phyloP scores from a whole-genome alignment of 2,888 invertebrate genomes.

The Pseudolycoriella hygida region DNA sequence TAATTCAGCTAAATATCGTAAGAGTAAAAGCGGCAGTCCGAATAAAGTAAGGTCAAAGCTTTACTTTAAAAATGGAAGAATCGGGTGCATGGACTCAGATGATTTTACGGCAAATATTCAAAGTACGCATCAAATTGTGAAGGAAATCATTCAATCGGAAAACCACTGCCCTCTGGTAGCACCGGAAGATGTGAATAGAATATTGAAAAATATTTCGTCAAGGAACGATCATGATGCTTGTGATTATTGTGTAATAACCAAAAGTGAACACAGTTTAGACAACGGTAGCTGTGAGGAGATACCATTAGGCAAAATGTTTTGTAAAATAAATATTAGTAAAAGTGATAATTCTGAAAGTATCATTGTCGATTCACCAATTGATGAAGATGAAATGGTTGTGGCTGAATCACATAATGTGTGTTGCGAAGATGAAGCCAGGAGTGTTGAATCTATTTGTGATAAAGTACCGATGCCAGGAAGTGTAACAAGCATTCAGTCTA shows the following conservation, averaged over 20 bases:
- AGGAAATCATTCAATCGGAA: slow-evolving; percentile 24
- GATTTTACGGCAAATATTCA: slow-evolving; percentile 19
- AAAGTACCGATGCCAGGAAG: slow-evolving; percentile 3
- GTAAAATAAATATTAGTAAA: slow-evolving; percentile 11
- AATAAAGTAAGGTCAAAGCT: slow-evolving; percentile 10
- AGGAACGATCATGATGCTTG: background rate
- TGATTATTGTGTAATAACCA: background rate
- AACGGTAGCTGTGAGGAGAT: slow-evolving; percentile 15
- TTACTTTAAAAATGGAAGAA: slow-evolving; percentile 28
- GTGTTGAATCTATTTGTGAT: slow-evolving; percentile 1
- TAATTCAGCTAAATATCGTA: slow-evolving; percentile 17
- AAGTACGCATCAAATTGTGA: slow-evolving; percentile 27
- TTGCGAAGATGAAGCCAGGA: background rate
- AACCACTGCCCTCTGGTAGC: slow-evolving; percentile 27
- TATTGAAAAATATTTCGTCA: slow-evolving; percentile 8
- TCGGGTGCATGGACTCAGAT: slow-evolving; percentile 27
- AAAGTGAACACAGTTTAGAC: background rate
- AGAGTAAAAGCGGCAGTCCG: slow-evolving; percentile 2
- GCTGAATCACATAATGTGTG: background rate
- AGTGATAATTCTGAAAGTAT: background rate
- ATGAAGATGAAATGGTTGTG: slow-evolving; percentile 10
- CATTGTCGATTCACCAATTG: slow-evolving; percentile 13
- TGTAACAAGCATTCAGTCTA: slow-evolving; percentile 4
- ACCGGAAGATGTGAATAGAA: slow-evolving; percentile 23
- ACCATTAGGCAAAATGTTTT: slow-evolving; percentile 7